Conservation (phyloP, 2,113 vertebrate genomes). For the Trichomycterus rosablanca region DNA sequence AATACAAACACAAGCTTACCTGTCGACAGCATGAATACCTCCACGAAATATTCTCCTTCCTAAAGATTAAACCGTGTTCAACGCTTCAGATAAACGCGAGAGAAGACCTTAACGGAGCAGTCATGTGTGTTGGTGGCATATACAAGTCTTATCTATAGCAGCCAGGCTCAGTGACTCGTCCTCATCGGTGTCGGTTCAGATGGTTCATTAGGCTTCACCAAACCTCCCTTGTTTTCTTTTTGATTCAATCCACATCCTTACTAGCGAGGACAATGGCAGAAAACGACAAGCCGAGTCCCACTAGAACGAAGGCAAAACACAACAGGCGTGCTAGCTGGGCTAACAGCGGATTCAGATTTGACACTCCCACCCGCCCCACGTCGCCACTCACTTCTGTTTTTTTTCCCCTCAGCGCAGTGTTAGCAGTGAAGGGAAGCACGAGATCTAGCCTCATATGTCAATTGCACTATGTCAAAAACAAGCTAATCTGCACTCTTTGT, state of each 20-base stretch:
- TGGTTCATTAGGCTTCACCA: not conserved
- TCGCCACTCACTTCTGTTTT: not conserved
- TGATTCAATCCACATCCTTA: not conserved
- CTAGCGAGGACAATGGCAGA: not conserved
- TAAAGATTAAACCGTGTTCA: not conserved
- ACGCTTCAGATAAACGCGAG: not conserved
- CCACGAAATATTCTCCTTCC: slow-evolving; percentile 1
- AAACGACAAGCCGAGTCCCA: not conserved
- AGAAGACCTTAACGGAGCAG: not conserved
- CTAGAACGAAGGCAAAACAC: slow-evolving; percentile 10
- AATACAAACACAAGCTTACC: not conserved
- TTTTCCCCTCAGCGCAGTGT: too few species aligned
- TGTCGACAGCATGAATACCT: slow-evolving; percentile 1
- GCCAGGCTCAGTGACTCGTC: not conserved
- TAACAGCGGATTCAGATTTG: slow-evolving; percentile 4
- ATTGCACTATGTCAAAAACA: too few species aligned
- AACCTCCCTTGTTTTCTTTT: not conserved
- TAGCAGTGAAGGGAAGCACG: too few species aligned
- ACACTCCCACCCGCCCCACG: slow-evolving; percentile 10
- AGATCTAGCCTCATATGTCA: too few species aligned
- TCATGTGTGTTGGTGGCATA: not conserved
- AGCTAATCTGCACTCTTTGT: too few species aligned
- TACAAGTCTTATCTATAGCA: slow-evolving; percentile 8
- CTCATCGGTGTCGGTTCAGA: not conserved
- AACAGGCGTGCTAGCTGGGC: slow-evolving; percentile 22